Evolutionary conservation across 2,888 invertebrate genomes (phyloP), one percentile per base, ranked within the genome.

Genomic region (Andrena fulva): DNA sequence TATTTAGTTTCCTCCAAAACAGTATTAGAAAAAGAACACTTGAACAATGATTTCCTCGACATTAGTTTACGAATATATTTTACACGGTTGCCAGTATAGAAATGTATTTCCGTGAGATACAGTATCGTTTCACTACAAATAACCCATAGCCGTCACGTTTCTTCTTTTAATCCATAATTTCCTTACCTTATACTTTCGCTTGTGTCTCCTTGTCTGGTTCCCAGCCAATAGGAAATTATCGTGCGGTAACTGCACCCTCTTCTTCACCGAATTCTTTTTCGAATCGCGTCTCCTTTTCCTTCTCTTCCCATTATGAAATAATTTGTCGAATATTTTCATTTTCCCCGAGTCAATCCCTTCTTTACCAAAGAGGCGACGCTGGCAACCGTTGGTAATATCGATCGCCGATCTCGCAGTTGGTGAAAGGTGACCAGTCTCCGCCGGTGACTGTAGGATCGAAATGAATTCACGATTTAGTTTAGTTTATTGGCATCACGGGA

Each of bases 271-370:
- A 29, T 20, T 24, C 7, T 31, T 82, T 16, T 72, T 81, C 8
- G 75, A 50, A 27, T 60, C 80, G 0, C 59, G 50, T 31, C 72
- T 63, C 62, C 54, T 82, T 33, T 48, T 80, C 71, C 64, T 82
- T 27, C 52, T 76, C 31, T 76, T 80, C 0, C 59, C 71, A 0
- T 29, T 56, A 27, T 27, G 77, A 52, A 82, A 81, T n/a, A 82
- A 52, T 72, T 69, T 69, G 0, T 63, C 16, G 31, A 82, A 71
- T 16, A 82, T 80, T 54, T 64, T 80, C 82, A 82, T 82, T 8
- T 35, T 52, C 1, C 1, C 24, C 7, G 10, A 20, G 29, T 7
- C 12, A 20, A n/a, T 66, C 20, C 7, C 35, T 73, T 66, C 54
- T 31, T 59, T 74, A 54, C 31, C 74, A 2, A 20, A 24, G 4